These are phyloP conservation scores for Pharmacophagus antenor DNA, from an alignment of 2,888 invertebrate genomes.

Conservation along the genomic window DNA sequence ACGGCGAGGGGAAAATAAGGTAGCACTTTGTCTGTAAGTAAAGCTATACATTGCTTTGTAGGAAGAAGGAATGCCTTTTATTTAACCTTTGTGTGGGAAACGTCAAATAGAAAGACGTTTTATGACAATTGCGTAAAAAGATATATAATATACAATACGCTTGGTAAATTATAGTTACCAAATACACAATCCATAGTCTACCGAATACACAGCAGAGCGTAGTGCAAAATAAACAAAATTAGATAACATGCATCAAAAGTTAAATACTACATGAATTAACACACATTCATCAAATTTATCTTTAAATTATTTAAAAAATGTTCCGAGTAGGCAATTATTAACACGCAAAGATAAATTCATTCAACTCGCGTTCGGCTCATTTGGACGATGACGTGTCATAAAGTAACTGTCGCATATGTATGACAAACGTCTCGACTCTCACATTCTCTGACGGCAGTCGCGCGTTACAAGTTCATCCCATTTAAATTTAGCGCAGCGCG, in stretches of 20 bases:
- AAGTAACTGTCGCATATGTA: conserved; percentile 76
- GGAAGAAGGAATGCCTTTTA: background rate
- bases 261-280: no score
- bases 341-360: conserved; percentile 1
- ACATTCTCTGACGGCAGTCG: conserved; percentile 70
- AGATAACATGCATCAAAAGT: no score
- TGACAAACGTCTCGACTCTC: conserved; percentile 73
- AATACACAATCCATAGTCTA: no score
- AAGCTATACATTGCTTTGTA: conserved; percentile 33
- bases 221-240: no score
- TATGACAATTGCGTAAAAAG: no score
- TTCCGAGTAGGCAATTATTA: background rate
- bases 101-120: no score
- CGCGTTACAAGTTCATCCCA: conserved; percentile 78
- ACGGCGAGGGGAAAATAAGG: conserved; percentile 61
- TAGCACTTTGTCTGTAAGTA: conserved; percentile 68
- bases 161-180: no score
- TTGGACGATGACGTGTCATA: conserved; percentile 55
- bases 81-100: background rate
- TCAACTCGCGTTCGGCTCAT: conserved; percentile 41
- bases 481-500: conserved; percentile 81
- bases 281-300: background rate
- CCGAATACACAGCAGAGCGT: no score
- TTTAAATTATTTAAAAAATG: background rate
- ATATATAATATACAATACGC: no score